A percentile compares a stretch with the other conserved stretches of the same genome.
phyloP scores from a whole-genome alignment of 2,797 vertebrate genomes.

The Neosilurus mollespiculum region DNA sequence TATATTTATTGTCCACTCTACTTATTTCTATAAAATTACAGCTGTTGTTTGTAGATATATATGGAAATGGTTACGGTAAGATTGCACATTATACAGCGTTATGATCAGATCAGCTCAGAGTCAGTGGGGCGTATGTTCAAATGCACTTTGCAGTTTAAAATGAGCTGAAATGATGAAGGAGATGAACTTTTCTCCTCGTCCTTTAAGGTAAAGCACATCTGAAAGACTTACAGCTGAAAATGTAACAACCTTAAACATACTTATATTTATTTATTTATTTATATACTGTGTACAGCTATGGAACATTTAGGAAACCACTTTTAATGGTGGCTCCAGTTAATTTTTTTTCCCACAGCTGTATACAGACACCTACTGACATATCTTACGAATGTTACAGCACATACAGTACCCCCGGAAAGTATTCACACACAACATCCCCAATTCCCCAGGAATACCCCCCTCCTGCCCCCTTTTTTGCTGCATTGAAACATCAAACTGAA shows the following conservation, averaged over 20 bases:
- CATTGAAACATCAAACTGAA: neutral
- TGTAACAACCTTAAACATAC: constrained; percentile 1
- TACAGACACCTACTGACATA: neutral
- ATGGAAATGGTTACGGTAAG: constrained; percentile 13
- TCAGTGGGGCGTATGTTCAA: constrained; percentile 8
- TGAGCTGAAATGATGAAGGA: neutral
- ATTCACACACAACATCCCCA: neutral
- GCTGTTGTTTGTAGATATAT: constrained; percentile 5
- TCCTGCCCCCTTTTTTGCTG: neutral
- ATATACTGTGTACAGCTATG: too few species aligned
- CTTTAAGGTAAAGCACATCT: constrained; percentile 35
- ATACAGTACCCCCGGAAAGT: neutral
- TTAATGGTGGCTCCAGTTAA: too few species aligned
- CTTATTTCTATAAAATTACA: constrained; percentile 13
- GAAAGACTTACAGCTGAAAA: constrained; percentile 19
- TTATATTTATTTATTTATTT: neutral
- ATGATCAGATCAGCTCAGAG: constrained; percentile 21
- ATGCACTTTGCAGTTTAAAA: constrained; percentile 40
- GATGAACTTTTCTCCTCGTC: constrained; percentile 11
- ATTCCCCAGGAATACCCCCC: too few species aligned
- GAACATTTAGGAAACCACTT: too few species aligned
- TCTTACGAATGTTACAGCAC: neutral
- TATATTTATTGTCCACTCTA: constrained; percentile 4
- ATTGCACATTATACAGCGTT: constrained; percentile 26
- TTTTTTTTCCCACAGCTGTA: neutral